Conservation (phyloP, 2,797 vertebrate species). For the Lycodopsis pacificus region DNA sequence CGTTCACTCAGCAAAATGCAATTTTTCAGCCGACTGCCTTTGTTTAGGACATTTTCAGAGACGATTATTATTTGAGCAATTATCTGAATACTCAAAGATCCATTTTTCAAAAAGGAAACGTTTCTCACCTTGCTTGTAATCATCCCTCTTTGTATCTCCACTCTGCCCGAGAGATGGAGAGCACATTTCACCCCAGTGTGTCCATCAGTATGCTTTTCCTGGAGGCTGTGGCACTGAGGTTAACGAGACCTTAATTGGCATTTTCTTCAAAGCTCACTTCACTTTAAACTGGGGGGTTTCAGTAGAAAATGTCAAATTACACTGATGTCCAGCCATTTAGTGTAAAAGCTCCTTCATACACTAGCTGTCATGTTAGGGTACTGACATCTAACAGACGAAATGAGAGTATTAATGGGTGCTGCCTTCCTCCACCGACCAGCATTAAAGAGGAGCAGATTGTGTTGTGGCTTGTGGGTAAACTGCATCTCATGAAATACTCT, state of each 20-base stretch:
- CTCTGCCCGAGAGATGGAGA: conserved; percentile 27
- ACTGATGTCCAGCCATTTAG: conserved; percentile 69
- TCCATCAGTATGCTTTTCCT: conserved; percentile 41
- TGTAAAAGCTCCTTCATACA: conserved; percentile 54
- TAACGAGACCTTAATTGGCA: conserved; percentile 76
- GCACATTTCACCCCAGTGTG: conserved; percentile 41
- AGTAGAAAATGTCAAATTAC: conserved; percentile 80
- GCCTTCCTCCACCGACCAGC: conserved; percentile 22
- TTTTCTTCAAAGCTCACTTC: conserved; percentile 73
- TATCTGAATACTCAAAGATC: conserved; percentile 69
- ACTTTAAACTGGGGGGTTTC: conserved; percentile 60
- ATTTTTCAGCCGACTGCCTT: conserved; percentile 78
- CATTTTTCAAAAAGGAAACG: conserved; percentile 56
- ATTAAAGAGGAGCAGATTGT: conserved; percentile 34
- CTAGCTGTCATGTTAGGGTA: conserved; percentile 39
- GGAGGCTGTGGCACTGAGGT: conserved; percentile 56
- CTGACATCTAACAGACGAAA: conserved; percentile 35
- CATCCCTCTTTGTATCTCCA: conserved; percentile 32
- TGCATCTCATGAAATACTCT: conserved; percentile 42
- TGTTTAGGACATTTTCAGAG: conserved; percentile 71
- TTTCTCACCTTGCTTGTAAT: conserved; percentile 59
- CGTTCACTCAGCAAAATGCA: conserved; percentile 71
- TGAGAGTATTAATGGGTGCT: conserved; percentile 41
- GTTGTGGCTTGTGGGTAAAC: conserved; percentile 42
- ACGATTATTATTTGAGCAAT: conserved; percentile 77